These are phyloP conservation scores for Diorhabda elongata DNA, from an alignment of 1,140 invertebrate species.

Conservation along the genomic window DNA sequence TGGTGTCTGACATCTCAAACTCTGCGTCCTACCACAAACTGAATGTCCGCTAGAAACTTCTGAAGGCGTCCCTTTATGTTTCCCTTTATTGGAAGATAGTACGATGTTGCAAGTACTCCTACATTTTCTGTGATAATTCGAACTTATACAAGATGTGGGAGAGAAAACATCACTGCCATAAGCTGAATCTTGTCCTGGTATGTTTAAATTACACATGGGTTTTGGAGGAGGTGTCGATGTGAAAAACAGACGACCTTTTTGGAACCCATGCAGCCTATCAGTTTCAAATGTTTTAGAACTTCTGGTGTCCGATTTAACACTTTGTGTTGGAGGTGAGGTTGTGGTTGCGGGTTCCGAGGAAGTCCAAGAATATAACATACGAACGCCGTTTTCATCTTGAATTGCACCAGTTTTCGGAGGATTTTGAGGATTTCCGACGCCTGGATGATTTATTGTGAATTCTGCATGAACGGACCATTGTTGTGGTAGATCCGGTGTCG, in stretches of 20 bases:
- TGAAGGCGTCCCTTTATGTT: neutral
- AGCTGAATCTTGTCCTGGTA: slow-evolving; percentile 39
- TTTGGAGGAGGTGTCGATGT: slow-evolving; percentile 50
- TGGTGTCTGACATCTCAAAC: slow-evolving; percentile 43
- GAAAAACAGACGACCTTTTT: slow-evolving; percentile 54
- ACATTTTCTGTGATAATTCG: slow-evolving; percentile 50
- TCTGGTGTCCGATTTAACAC: slow-evolving; percentile 16
- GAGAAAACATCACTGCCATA: slow-evolving; percentile 52
- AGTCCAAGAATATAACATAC: slow-evolving; percentile 54
- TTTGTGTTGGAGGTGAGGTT: slow-evolving; percentile 18
- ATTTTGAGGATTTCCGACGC: slow-evolving; percentile 31
- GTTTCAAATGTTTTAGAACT: slow-evolving; percentile 3
- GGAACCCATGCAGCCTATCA: slow-evolving; percentile 43
- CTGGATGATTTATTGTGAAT: slow-evolving; percentile 53
- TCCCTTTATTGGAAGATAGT: slow-evolving; percentile 47
- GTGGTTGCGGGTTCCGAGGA: slow-evolving; percentile 16
- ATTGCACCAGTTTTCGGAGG: slow-evolving; percentile 38
- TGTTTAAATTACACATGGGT: neutral
- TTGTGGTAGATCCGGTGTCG: slow-evolving; percentile 35
- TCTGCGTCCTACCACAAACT: slow-evolving; percentile 40
- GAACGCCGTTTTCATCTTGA: slow-evolving; percentile 47
- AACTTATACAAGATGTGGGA: slow-evolving; percentile 43
- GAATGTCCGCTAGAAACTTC: neutral
- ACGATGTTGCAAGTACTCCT: slow-evolving; percentile 67
- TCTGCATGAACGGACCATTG: slow-evolving; percentile 62